Evolutionary conservation across 2,888 invertebrate species (phyloP).

Genomic region (Drosophila prostipennis): DNA sequence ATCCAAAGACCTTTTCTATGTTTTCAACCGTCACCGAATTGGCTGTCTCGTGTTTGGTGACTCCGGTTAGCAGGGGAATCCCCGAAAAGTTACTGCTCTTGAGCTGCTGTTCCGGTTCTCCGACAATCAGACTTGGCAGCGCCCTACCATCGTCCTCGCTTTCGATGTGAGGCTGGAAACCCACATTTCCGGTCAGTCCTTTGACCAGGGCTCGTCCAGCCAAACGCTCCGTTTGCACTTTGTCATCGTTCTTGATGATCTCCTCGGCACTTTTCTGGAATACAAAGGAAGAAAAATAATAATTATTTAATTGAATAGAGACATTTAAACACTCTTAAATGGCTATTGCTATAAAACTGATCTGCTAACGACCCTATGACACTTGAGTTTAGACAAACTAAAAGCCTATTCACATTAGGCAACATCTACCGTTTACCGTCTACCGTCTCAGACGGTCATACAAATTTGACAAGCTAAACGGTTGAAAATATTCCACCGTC

Average conservation of each 20-base stretch:
- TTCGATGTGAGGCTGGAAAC: constrained; percentile 89
- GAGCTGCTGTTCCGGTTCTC: constrained; percentile 87
- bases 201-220: constrained; percentile 87
- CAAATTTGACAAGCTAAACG: too few species aligned
- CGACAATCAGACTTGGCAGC: constrained; percentile 88
- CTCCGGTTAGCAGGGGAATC: constrained; percentile 90
- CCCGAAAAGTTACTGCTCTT: constrained; percentile 85
- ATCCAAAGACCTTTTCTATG: constrained; percentile 77
- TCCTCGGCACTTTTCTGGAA: constrained; percentile 80
- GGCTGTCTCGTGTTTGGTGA: constrained; percentile 89
- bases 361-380: too few species aligned
- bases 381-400: too few species aligned
- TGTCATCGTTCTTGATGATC: constrained; percentile 85
- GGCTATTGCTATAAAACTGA: too few species aligned
- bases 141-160: constrained; percentile 88
- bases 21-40: constrained; percentile 77
- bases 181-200: constrained; percentile 87
- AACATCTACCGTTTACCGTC: too few species aligned
- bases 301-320: too few species aligned
- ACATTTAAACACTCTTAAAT: too few species aligned
- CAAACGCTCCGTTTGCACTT: constrained; percentile 86
- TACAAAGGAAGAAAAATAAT: too few species aligned
- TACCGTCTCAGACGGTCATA: too few species aligned
- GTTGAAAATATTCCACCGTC: too few species aligned
- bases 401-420: too few species aligned